Percentiles rank a stretch among this genome's conserved stretches.
These are phyloP conservation scores for Enteromius radiatus DNA, from an alignment of 2,797 vertebrate species.

Conservation along the genomic window DNA sequence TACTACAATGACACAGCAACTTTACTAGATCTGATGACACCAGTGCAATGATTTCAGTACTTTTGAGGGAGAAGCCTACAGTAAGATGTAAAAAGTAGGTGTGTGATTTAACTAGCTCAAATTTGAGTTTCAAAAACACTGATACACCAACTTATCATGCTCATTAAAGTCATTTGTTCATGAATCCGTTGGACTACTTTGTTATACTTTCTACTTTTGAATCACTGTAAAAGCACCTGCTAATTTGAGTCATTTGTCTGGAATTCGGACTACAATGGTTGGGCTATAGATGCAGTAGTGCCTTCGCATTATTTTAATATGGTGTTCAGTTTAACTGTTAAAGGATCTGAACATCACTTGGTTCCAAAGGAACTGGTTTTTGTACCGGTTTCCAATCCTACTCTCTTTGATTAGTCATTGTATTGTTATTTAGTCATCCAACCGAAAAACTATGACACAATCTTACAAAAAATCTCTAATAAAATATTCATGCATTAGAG, in stretches of 20 bases:
- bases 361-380: background rate
- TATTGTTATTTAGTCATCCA: background rate
- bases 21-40: background rate
- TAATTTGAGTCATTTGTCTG: background rate
- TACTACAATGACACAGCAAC: slow-evolving; percentile 29
- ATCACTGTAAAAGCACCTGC: background rate
- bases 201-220: background rate
- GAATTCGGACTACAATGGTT: background rate
- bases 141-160: background rate
- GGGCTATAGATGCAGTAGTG: background rate
- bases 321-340: background rate
- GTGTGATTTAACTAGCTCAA: background rate
- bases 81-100: background rate
- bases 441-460: background rate
- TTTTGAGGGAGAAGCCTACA: background rate
- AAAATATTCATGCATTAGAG: background rate
- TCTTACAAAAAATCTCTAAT: slow-evolving; percentile 10
- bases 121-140: background rate
- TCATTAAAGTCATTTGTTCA: background rate
- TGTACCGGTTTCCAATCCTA: background rate
- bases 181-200: background rate
- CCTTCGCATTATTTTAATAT: background rate
- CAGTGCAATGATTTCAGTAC: background rate
- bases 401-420: background rate
- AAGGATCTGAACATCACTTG: background rate